Conservation (phyloP, 2,888 invertebrate species). For the Spodoptera exigua region DNA sequence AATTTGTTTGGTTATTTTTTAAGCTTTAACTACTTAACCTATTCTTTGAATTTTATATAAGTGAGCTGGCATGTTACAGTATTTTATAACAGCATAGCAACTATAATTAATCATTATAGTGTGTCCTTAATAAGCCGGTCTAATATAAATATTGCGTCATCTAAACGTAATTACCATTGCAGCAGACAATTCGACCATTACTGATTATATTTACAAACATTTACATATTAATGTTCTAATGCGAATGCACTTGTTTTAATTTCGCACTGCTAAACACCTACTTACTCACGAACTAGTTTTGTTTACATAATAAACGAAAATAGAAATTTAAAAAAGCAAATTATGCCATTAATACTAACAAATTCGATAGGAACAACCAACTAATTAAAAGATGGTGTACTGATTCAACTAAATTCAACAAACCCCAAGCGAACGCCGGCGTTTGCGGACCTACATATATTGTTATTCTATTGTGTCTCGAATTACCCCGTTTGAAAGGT, state of each 20-base stretch:
- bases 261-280: slow-evolving; percentile 10
- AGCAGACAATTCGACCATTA: slow-evolving; percentile 49
- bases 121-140: slow-evolving; percentile 16
- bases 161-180: slow-evolving; percentile 36
- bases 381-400: too few relatives aligned
- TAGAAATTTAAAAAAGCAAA: slow-evolving; percentile 3
- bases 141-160: slow-evolving; percentile 44
- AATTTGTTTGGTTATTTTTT: too few relatives aligned
- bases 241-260: slow-evolving; percentile 14
- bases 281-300: slow-evolving; percentile 11
- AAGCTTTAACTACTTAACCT: too few relatives aligned
- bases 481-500: too few relatives aligned
- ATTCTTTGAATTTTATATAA: too few relatives aligned
- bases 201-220: slow-evolving; percentile 52
- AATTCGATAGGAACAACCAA: not conserved
- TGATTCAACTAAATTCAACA: too few relatives aligned
- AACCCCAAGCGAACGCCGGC: too few relatives aligned
- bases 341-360: not conserved
- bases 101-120: slow-evolving; percentile 17
- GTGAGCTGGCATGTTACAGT: too few relatives aligned
- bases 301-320: slow-evolving; percentile 8
- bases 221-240: slow-evolving; percentile 34
- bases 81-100: too few relatives aligned
- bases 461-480: too few relatives aligned
- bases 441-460: too few relatives aligned